phyloP scores from a whole-genome alignment of 2,797 vertebrate genomes.

The Mormyrops attenuatus region DNA sequence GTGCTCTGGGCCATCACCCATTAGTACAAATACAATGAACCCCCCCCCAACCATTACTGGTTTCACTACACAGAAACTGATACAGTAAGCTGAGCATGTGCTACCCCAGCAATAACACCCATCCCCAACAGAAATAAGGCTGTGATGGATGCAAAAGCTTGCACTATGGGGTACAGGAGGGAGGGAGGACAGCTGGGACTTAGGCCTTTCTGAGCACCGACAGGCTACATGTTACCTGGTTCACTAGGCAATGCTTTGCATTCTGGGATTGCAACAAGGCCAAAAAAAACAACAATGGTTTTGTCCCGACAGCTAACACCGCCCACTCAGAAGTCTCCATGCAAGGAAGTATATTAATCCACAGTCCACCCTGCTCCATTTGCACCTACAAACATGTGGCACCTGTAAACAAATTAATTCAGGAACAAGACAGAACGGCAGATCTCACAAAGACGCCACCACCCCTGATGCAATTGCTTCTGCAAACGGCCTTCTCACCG shows the following conservation, averaged over 20 bases:
- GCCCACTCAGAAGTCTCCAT: background rate
- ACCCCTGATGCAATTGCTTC: background rate
- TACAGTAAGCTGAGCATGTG: background rate
- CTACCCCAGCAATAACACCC: background rate
- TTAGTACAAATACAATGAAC: background rate
- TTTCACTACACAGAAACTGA: background rate
- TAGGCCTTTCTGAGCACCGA: background rate
- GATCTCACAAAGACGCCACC: background rate
- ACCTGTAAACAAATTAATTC: background rate
- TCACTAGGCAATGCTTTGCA: background rate
- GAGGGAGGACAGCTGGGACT: background rate
- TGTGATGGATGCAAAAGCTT: background rate
- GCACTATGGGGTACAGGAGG: background rate
- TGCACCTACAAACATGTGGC: background rate
- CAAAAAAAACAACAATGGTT: background rate
- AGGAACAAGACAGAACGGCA: background rate
- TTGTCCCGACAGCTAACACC: background rate
- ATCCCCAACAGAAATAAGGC: background rate
- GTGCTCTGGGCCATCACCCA: background rate
- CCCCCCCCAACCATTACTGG: background rate
- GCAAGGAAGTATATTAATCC: background rate
- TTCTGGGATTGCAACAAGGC: background rate
- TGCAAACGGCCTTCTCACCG: constrained; percentile 36
- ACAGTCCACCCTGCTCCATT: background rate
- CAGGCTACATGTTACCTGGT: background rate